Conservation (phyloP, 2,113 vertebrate species). For the Hiodon tergisus region DNA sequence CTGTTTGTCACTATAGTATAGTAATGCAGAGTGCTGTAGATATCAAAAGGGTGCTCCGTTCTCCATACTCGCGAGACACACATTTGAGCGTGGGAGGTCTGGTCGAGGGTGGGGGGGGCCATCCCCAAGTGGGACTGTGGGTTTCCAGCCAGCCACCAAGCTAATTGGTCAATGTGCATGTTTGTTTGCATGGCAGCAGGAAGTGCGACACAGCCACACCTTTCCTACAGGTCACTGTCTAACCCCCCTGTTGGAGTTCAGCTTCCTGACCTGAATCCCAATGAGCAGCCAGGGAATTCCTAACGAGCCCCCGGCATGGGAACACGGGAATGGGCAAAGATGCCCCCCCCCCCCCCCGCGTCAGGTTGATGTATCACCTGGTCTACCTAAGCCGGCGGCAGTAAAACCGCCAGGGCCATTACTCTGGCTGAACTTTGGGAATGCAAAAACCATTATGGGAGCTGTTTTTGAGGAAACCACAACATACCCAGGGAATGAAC, state of each 20-base stretch:
- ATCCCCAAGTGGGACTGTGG: too few relatives aligned
- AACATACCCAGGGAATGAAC: constrained; percentile 5
- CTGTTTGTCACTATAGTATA: constrained; percentile 13
- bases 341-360: neutral
- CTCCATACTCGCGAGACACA: too few relatives aligned
- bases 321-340: constrained; percentile 24
- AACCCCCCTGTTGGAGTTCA: neutral
- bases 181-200: neutral
- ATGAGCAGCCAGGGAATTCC: constrained; percentile 26
- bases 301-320: constrained; percentile 19
- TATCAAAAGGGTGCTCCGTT: too few relatives aligned
- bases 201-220: neutral
- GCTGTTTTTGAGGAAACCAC: constrained; percentile 1
- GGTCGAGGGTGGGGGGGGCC: too few relatives aligned
- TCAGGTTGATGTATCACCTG: constrained; percentile 4
- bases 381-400: neutral
- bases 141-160: too few relatives aligned
- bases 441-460: neutral
- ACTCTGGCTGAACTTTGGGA: neutral
- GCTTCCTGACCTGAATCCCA: constrained; percentile 24
- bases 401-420: neutral
- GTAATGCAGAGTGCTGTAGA: neutral
- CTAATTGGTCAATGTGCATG: neutral
- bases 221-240: neutral
- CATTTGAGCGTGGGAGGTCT: too few relatives aligned